A percentile compares a stretch with the other conserved stretches of the same genome.
Evolutionary conservation across 1,140 invertebrate species (phyloP).

Genomic region (Macrocentrus cingulum): DNA sequence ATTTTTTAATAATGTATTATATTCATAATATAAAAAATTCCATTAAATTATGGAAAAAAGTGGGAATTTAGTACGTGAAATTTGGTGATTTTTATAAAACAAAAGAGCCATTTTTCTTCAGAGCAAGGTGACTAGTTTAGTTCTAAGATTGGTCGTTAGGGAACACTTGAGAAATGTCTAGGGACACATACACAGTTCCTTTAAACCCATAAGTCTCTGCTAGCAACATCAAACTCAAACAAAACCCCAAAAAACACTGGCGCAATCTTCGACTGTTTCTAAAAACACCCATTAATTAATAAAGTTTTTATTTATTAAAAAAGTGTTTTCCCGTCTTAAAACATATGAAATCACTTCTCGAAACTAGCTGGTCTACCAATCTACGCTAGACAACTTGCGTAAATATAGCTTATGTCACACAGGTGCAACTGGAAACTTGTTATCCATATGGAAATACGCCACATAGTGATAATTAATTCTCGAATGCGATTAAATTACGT

Average conservation of each 20-base stretch:
- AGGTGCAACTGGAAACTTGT: constrained; percentile 18
- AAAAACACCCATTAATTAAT: too few relatives aligned
- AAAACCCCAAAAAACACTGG: not conserved
- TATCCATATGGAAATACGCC: constrained; percentile 13
- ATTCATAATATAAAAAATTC: too few relatives aligned
- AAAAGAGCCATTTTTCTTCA: constrained; percentile 27
- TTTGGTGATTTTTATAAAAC: too few relatives aligned
- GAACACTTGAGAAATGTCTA: constrained; percentile 52
- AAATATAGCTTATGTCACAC: constrained; percentile 16
- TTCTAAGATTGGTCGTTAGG: constrained; percentile 53
- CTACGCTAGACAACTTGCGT: constrained; percentile 2
- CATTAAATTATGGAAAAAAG: too few relatives aligned
- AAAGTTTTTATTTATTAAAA: not conserved
- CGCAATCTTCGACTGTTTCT: too few relatives aligned
- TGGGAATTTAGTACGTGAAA: too few relatives aligned
- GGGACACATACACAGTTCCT: constrained; percentile 57
- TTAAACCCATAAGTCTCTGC: constrained; percentile 43
- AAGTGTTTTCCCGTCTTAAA: not conserved
- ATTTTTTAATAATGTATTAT: too few relatives aligned
- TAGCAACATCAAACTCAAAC: not conserved
- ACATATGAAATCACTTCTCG: constrained; percentile 1
- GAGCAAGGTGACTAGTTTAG: constrained; percentile 43
- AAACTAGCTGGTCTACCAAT: not conserved
- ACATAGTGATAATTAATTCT: constrained; percentile 11
- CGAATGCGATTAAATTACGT: constrained; percentile 9